Percentiles rank a stretch among this genome's conserved stretches.
Evolutionary conservation across 2,888 invertebrate genomes (phyloP).

Genomic region (Portevinia maculata): DNA sequence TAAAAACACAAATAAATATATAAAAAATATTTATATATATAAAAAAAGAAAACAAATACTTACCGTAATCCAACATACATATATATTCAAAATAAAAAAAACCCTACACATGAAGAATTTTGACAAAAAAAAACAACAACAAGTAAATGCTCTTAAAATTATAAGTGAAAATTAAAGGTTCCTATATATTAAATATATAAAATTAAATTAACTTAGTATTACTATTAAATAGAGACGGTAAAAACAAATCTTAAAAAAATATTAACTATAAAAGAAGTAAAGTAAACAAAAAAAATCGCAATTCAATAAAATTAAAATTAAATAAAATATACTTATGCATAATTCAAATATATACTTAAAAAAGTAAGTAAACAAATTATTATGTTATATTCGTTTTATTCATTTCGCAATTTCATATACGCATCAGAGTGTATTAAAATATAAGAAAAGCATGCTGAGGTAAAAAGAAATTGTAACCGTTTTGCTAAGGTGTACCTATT

Average conservation of each 20-base stretch:
- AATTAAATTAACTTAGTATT: slow-evolving; percentile 66
- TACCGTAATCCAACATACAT: slow-evolving; percentile 1
- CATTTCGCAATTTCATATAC: background rate
- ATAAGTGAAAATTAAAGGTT: slow-evolving; percentile 76
- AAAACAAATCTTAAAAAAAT: slow-evolving; percentile 34
- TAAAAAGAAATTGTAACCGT: too few species aligned
- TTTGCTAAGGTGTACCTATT: slow-evolving; percentile 56
- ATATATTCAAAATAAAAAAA: slow-evolving; percentile 11
- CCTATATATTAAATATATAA: slow-evolving; percentile 77
- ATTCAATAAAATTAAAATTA: slow-evolving; percentile 28
- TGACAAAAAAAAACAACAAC: slow-evolving; percentile 9
- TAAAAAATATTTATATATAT: slow-evolving; percentile 6
- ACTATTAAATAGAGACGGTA: slow-evolving; percentile 64
- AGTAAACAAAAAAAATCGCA: slow-evolving; percentile 29
- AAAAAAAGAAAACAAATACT: slow-evolving; percentile 10
- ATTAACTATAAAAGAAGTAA: slow-evolving; percentile 26
- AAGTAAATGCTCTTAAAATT: slow-evolving; percentile 63
- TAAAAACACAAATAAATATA: slow-evolving; percentile 12
- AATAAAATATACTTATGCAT: slow-evolving; percentile 57
- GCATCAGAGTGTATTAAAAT: slow-evolving; percentile 30
- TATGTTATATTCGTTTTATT: slow-evolving; percentile 5
- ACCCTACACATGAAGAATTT: background rate
- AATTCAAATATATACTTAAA: slow-evolving; percentile 40
- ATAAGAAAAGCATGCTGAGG: too few species aligned
- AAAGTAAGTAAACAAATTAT: slow-evolving; percentile 22